Conservation (phyloP, 2,888 invertebrate species). For the Acleris holmiana region DNA sequence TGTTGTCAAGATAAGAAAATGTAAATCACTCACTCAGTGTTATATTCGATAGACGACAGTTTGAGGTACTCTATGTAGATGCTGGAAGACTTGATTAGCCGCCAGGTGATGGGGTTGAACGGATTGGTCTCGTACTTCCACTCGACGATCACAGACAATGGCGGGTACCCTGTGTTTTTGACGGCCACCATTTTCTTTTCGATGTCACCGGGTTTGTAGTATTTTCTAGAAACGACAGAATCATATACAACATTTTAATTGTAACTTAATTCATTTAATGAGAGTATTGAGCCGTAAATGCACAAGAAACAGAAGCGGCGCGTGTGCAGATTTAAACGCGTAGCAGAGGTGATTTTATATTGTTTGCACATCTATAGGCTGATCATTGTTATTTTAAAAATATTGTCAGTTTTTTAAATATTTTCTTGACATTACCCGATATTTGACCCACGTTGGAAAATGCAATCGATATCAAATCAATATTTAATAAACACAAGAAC, state of each 20-base stretch:
- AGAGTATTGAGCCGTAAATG: too few relatives aligned
- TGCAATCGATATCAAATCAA: conserved; percentile 13
- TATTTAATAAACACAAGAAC: conserved; percentile 10
- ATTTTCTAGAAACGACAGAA: conserved; percentile 60
- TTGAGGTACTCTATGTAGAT: conserved; percentile 89
- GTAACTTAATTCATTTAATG: too few relatives aligned
- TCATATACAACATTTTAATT: too few relatives aligned
- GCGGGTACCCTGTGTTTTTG: conserved; percentile 85
- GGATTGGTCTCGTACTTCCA: conserved; percentile 92
- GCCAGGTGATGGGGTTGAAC: conserved; percentile 93
- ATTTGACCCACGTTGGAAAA: conserved; percentile 17
- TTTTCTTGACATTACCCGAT: neutral
- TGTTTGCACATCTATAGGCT: neutral
- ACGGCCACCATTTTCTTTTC: conserved; percentile 88
- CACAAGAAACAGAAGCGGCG: too few relatives aligned
- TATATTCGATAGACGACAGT: conserved; percentile 89
- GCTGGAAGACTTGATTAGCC: conserved; percentile 89
- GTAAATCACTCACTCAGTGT: conserved; percentile 82
- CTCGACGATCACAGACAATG: conserved; percentile 88
- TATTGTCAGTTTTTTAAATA: neutral
- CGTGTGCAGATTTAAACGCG: too few relatives aligned
- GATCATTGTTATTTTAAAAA: neutral
- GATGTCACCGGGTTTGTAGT: conserved; percentile 89
- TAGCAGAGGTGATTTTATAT: too few relatives aligned
- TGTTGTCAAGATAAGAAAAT: too few relatives aligned